Evolutionary conservation across 2,113 vertebrate genomes (phyloP).

Genomic region (Scomber colias): DNA sequence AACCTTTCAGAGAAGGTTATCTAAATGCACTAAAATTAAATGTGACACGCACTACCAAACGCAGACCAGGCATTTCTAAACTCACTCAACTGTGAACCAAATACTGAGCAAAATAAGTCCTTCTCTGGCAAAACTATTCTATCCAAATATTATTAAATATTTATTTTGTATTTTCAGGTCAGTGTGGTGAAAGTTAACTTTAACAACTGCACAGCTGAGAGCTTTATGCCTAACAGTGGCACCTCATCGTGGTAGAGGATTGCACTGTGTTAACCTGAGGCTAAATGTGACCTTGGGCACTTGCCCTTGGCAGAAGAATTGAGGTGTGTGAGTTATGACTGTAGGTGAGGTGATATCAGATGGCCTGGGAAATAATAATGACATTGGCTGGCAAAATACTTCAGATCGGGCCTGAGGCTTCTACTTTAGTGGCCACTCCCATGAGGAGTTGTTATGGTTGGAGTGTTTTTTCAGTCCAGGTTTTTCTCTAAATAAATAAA

Average conservation of each 20-base stretch:
- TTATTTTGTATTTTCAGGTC: slow-evolving; percentile 14
- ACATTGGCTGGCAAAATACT: slow-evolving; percentile 43
- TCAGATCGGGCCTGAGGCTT: slow-evolving; percentile 45
- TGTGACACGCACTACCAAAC: slow-evolving; percentile 2
- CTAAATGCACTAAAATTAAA: slow-evolving; percentile 25
- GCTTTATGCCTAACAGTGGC: slow-evolving; percentile 17
- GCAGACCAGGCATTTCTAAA: not conserved
- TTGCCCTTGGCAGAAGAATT: slow-evolving; percentile 61
- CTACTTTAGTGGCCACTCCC: slow-evolving; percentile 49
- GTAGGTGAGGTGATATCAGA: slow-evolving; percentile 45
- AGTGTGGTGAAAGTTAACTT: slow-evolving; percentile 48
- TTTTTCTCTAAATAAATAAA: slow-evolving; percentile 37
- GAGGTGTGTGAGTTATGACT: slow-evolving; percentile 56
- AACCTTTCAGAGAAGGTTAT: slow-evolving; percentile 31
- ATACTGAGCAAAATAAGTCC: slow-evolving; percentile 4
- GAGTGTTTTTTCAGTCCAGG: slow-evolving; percentile 12
- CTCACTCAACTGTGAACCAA: slow-evolving; percentile 22
- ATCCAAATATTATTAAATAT: slow-evolving; percentile 2
- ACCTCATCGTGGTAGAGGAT: slow-evolving; percentile 14
- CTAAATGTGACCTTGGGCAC: slow-evolving; percentile 61
- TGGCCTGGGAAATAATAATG: slow-evolving; percentile 59
- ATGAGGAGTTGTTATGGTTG: slow-evolving; percentile 38
- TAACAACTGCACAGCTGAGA: slow-evolving; percentile 23
- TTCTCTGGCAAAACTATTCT: not conserved
- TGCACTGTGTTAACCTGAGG: slow-evolving; percentile 65